Evolutionary conservation across 2,888 invertebrate species (phyloP), one percentile per base, ranked within the genome.

Genomic region (Liopterus haemorrhoidalis): DNA sequence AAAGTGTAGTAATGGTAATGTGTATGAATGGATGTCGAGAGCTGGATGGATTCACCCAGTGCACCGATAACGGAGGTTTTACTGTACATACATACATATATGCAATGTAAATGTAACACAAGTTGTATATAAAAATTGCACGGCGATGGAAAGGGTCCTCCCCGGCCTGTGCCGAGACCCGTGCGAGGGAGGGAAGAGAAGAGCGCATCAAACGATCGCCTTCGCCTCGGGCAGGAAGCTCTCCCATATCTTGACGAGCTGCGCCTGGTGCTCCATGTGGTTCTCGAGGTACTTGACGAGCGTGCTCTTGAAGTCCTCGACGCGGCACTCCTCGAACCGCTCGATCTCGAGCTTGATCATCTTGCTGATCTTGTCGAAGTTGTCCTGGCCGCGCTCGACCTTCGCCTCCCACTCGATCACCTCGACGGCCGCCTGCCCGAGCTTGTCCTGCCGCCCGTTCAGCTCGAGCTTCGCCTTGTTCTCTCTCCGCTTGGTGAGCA

Each of bases 371-470:
- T 85, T 84, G 65, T 96, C 92, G 69, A 97, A 97, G 63, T 94
- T 95, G 57, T 91, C 88, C 66, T 96, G 92, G 1, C 94, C 90
- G 52, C 94, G 81, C 60, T 95, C 94, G n/a, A 96, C 94, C 70
- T 94, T 94, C 1, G 86, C 76, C 67, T 95, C 93, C 94, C 93
- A 93, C 75, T 97, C 96, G 52, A 88, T 79, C 49, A 97, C 93
- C 72, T 99, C 97, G 43, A 83, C 82, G 54, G 85, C 76, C 0
- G 92, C 88, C 62, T 86, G 86, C 55, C 89, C 88, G 22, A 88
- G 76, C 66, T 93, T 93, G 62, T 99, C 97, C 2, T 79, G 81
- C 52, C 93, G 82, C 57, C 90, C 89, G 9, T 89, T 84, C 49
- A 94, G 73, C 62, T 97, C 96, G 30, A 90, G 75, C 62, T 94